phyloP scores from a whole-genome alignment of 2,797 vertebrate species.

The Okamejei kenojei region DNA sequence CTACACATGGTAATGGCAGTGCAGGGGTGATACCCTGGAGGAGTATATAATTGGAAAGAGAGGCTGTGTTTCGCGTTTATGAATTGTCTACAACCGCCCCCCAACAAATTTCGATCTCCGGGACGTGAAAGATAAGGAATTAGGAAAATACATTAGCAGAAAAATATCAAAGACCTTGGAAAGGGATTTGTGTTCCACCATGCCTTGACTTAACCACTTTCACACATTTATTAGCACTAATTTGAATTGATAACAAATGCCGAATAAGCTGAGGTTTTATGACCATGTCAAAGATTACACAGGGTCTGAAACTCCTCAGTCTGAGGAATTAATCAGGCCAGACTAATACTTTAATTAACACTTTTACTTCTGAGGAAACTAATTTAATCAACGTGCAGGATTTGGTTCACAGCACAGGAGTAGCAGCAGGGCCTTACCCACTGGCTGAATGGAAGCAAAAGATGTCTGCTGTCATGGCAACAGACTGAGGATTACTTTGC shows the following conservation, averaged over 20 bases:
- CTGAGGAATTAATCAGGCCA: conserved; percentile 52
- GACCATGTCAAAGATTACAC: conserved; percentile 48
- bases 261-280: conserved; percentile 44
- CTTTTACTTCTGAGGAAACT: conserved; percentile 55
- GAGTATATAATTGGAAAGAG: neutral
- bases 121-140: conserved; percentile 33
- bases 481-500: conserved; percentile 76
- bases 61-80: neutral
- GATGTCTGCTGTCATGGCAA: conserved; percentile 88
- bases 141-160: conserved; percentile 12
- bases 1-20: neutral
- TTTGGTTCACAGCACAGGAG: neutral
- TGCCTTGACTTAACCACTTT: conserved; percentile 32
- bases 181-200: conserved; percentile 19
- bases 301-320: conserved; percentile 46
- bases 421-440: conserved; percentile 45
- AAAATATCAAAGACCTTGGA: conserved; percentile 1
- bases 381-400: conserved; percentile 49
- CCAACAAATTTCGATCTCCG: conserved; percentile 27
- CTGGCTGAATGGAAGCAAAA: conserved; percentile 73
- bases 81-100: neutral
- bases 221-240: conserved; percentile 37
- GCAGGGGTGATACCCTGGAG: neutral
- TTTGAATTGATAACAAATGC: conserved; percentile 38
- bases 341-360: conserved; percentile 59